phyloP scores from a whole-genome alignment of 2,797 vertebrate genomes.

The Sylvilagus floridanus region DNA sequence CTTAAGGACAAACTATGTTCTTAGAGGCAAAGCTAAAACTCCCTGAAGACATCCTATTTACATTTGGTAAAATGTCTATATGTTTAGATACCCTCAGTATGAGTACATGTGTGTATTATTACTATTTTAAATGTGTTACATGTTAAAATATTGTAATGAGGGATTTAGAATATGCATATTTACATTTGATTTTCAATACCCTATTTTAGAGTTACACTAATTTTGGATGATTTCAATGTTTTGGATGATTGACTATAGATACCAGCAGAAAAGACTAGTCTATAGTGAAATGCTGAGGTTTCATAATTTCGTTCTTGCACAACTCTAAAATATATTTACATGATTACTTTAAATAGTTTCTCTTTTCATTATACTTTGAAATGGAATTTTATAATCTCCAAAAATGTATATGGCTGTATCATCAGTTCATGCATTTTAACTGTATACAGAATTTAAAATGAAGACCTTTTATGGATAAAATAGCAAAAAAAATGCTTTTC shows the following conservation, averaged over 20 bases:
- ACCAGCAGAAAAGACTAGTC: conserved; percentile 36
- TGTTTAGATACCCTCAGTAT: not conserved
- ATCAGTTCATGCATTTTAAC: conserved; percentile 63
- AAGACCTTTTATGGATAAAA: conserved; percentile 32
- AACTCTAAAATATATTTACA: conserved; percentile 64
- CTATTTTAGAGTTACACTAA: conserved; percentile 12
- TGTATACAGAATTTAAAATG: conserved; percentile 56
- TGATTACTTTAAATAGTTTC: conserved; percentile 53
- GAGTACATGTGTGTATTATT: not conserved
- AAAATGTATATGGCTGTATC: conserved; percentile 50
- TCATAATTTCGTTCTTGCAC: conserved; percentile 53
- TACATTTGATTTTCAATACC: conserved; percentile 28
- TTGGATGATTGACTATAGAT: conserved; percentile 38
- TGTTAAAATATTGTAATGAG: conserved; percentile 47
- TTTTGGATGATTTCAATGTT: conserved; percentile 41
- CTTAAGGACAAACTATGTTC: not conserved
- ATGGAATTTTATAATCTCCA: conserved; percentile 58
- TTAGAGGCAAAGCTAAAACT: conserved; percentile 45
- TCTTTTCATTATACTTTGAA: conserved; percentile 65
- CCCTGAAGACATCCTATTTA: not conserved
- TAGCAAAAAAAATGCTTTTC: conserved; percentile 34
- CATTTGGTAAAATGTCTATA: not conserved
- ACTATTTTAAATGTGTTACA: conserved; percentile 32
- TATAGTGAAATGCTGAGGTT: not conserved
- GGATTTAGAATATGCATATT: not conserved